phyloP scores from a whole-genome alignment of 37 sponge, comb jelly and placozoan species.

The Chondrilla cf. caribensis region DNA sequence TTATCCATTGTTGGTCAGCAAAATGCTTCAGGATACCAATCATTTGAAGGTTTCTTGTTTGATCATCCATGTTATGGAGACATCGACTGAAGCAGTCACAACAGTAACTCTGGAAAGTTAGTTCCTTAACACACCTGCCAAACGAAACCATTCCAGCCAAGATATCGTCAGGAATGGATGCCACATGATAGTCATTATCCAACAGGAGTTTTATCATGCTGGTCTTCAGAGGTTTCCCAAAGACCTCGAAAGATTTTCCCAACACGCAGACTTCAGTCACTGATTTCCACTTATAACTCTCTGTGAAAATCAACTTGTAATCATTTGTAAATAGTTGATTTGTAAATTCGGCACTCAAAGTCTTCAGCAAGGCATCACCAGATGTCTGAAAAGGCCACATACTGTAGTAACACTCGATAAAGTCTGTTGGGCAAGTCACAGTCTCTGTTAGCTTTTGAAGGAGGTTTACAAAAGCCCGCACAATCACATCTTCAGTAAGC shows the following conservation, averaged over 20 bases:
- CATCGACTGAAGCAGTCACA: background rate
- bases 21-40: background rate
- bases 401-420: conserved; percentile 38
- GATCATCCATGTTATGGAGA: background rate
- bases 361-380: background rate
- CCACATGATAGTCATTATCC: too few species aligned
- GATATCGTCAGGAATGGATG: too few species aligned
- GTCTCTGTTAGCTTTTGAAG: background rate
- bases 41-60: background rate
- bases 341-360: background rate
- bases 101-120: background rate
- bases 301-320: background rate
- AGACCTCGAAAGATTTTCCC: too few species aligned
- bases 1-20: conserved; percentile 21
- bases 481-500: conserved; percentile 35
- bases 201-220: too few species aligned
- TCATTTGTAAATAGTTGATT: background rate
- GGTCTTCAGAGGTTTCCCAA: too few species aligned
- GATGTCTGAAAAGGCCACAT: conserved; percentile 44
- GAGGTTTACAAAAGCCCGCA: conserved; percentile 21
- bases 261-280: conserved; percentile 1
- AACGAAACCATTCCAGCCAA: too few species aligned
- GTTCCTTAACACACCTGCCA: too few species aligned
- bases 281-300: conserved; percentile 17
- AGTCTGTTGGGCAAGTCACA: background rate